Evolutionary conservation across 2,113 vertebrate species (phyloP).

Genomic region (Etheostoma cragini): DNA sequence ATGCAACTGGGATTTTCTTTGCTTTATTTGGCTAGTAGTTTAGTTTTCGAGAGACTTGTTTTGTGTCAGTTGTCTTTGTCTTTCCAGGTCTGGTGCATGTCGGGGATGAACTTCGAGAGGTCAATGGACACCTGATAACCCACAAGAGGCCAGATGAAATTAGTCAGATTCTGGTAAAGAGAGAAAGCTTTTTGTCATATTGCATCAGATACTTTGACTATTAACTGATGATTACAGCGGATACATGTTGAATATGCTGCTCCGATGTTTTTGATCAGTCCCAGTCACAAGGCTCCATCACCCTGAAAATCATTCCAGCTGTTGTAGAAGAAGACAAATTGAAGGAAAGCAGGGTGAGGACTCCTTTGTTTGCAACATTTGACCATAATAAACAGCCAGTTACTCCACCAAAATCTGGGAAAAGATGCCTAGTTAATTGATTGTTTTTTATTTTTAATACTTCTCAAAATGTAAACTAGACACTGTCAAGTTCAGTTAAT

Average conservation of each 20-base stretch:
- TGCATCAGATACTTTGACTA: not conserved
- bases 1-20: not conserved
- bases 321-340: constrained; percentile 90
- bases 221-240: not conserved
- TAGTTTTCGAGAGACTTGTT: constrained; percentile 1
- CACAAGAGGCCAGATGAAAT: constrained; percentile 95
- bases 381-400: not conserved
- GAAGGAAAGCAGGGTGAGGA: constrained; percentile 91
- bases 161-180: constrained; percentile 93
- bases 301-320: constrained; percentile 95
- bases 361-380: not conserved
- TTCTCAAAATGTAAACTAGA: not conserved
- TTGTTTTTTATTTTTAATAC: not conserved
- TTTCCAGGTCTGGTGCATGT: constrained; percentile 93
- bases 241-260: not conserved
- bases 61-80: constrained; percentile 28
- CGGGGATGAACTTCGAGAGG: constrained; percentile 94
- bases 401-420: not conserved
- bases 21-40: not conserved
- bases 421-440: too few species aligned
- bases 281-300: constrained; percentile 96
- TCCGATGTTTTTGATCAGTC: constrained; percentile 82
- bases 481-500: not conserved
- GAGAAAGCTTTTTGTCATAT: not conserved
- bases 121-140: constrained; percentile 92